These are phyloP conservation scores for Actinostola sp. DNA, from an alignment of 92 coral and sea anemone species.

Conservation along the genomic window DNA sequence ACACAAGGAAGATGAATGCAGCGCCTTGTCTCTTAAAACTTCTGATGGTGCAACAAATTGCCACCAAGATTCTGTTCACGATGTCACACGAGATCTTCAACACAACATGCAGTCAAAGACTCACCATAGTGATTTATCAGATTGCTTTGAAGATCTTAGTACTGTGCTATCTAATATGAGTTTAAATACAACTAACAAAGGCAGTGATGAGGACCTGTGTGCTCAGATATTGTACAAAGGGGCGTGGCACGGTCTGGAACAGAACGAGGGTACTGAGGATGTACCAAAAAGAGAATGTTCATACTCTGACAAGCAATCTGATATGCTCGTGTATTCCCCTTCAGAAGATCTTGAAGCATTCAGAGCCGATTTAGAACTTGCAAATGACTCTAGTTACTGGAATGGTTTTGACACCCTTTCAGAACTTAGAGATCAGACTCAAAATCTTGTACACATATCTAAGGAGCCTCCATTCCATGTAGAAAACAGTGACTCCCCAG, in stretches of 20 bases:
- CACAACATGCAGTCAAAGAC: too few relatives aligned
- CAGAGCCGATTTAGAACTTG: slow-evolving; percentile 59
- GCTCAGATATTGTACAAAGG: background rate
- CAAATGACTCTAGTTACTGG: background rate
- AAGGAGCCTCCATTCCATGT: too few relatives aligned
- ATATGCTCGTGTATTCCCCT: slow-evolving; percentile 10
- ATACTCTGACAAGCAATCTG: background rate
- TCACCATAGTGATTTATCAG: slow-evolving; percentile 47
- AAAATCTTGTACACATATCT: too few relatives aligned
- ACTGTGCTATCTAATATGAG: slow-evolving; percentile 67
- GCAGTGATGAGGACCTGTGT: background rate
- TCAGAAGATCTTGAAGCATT: slow-evolving; percentile 71
- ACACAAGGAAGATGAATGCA: too few relatives aligned
- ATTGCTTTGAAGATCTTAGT: slow-evolving; percentile 66
- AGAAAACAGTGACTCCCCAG: background rate
- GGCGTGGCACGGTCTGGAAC: background rate
- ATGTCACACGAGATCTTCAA: too few relatives aligned
- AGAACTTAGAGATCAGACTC: too few relatives aligned
- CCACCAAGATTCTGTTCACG: too few relatives aligned
- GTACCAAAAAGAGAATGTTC: background rate
- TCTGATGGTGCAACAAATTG: too few relatives aligned
- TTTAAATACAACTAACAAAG: slow-evolving; percentile 15
- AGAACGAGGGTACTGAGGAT: background rate
- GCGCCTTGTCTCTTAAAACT: too few relatives aligned
- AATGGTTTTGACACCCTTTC: too few relatives aligned